A percentile compares a stretch with the other conserved stretches of the same genome.
These are phyloP conservation scores for Palythoa caribaeorum DNA, from an alignment of 92 coral and sea anemone genomes.

Conservation along the genomic window DNA sequence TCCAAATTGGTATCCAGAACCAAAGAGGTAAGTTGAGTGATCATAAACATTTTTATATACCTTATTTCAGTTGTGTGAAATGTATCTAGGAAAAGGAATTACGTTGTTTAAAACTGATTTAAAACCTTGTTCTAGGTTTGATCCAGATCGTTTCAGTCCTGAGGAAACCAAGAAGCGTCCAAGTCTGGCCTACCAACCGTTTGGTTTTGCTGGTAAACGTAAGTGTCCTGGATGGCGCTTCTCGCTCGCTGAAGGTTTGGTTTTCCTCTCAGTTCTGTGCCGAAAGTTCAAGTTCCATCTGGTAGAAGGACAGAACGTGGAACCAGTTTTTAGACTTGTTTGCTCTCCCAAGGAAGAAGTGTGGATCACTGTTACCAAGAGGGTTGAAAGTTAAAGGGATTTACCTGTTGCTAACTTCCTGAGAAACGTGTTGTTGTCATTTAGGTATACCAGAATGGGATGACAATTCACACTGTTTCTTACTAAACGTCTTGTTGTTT, in stretches of 20 bases:
- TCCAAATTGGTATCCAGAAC: constrained; percentile 86
- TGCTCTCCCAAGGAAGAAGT: constrained; percentile 92
- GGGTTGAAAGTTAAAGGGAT: constrained; percentile 2
- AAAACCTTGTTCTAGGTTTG: constrained; percentile 74
- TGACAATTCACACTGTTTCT: no score
- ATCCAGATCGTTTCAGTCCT: constrained; percentile 93
- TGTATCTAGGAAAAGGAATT: no score
- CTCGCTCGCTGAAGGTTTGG: constrained; percentile 88
- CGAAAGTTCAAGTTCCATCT: constrained; percentile 87
- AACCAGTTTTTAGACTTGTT: constrained; percentile 81
- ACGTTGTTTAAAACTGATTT: neutral
- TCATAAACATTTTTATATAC: neutral
- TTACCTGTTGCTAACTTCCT: no score
- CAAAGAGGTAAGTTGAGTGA: constrained; percentile 72
- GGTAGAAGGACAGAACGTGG: constrained; percentile 88
- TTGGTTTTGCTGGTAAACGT: constrained; percentile 98
- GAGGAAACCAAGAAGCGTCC: constrained; percentile 85
- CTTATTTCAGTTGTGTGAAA: neutral
- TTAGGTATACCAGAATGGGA: no score
- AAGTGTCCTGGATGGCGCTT: constrained; percentile 98
- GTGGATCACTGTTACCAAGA: constrained; percentile 81
- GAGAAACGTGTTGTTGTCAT: no score
- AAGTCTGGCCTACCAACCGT: constrained; percentile 89
- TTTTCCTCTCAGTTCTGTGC: constrained; percentile 84
- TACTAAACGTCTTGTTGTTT: no score